phyloP scores from a whole-genome alignment of 2,113 vertebrate species.

The Labeo catla region DNA sequence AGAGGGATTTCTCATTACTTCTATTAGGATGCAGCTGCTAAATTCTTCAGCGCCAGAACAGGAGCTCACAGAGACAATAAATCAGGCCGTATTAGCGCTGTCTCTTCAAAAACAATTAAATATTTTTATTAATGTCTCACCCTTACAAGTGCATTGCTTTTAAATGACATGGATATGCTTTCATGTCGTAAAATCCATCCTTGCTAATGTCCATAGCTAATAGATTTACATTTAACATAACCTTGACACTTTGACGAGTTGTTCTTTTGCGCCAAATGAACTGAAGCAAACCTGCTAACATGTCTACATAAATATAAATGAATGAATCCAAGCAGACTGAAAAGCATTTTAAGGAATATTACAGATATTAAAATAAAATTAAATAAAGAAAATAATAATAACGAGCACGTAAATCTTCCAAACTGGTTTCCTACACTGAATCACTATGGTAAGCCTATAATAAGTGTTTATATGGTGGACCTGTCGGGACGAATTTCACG shows the following conservation, averaged over 20 bases:
- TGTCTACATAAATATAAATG: neutral
- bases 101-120: conserved; percentile 45
- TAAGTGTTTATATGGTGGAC: too few species aligned
- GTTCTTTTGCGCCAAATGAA: neutral
- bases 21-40: conserved; percentile 58
- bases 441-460: too few species aligned
- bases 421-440: too few species aligned
- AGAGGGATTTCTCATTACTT: conserved; percentile 59
- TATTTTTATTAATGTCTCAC: conserved; percentile 17
- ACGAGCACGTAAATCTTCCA: too few species aligned
- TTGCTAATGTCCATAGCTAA: neutral
- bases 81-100: conserved; percentile 65
- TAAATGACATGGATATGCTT: conserved; percentile 26
- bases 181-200: conserved; percentile 20
- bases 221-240: conserved; percentile 1
- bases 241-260: conserved; percentile 24
- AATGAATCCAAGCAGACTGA: neutral
- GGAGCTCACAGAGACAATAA: conserved; percentile 60
- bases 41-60: conserved; percentile 39
- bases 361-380: neutral
- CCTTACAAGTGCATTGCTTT: conserved; percentile 18
- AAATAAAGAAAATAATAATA: too few species aligned
- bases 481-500: too few species aligned
- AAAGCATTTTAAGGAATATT: neutral
- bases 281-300: neutral